Conservation (phyloP, 2,797 vertebrate species). For the Melanotaenia nigrans region DNA sequence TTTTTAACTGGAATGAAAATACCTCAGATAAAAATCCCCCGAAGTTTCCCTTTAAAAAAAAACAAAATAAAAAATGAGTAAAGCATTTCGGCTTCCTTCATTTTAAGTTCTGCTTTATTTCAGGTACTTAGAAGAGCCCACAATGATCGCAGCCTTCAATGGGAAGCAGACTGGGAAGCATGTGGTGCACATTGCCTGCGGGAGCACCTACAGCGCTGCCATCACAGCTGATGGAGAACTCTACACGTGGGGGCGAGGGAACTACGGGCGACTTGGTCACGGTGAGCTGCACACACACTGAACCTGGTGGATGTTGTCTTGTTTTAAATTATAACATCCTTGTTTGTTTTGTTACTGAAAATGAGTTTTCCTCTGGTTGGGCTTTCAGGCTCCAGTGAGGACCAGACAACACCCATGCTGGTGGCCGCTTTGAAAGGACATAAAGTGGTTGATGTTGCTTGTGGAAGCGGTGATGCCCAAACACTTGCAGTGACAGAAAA, state of each 20-base stretch:
- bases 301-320: neutral
- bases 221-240: slow-evolving; percentile 96
- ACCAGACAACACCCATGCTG: slow-evolving; percentile 94
- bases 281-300: slow-evolving; percentile 76
- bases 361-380: neutral
- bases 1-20: neutral
- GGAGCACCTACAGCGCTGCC: slow-evolving; percentile 96
- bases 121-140: slow-evolving; percentile 95
- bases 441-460: slow-evolving; percentile 94
- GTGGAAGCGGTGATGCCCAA: slow-evolving; percentile 98
- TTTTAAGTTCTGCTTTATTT: slow-evolving; percentile 5
- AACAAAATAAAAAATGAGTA: too few relatives aligned
- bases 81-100: neutral
- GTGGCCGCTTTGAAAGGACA: slow-evolving; percentile 94
- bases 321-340: neutral
- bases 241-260: slow-evolving; percentile 96
- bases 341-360: neutral
- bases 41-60: too few relatives aligned
- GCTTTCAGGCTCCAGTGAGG: slow-evolving; percentile 92
- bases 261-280: slow-evolving; percentile 96
- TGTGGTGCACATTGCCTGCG: slow-evolving; percentile 92
- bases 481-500: slow-evolving; percentile 97
- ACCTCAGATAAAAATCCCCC: neutral
- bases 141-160: slow-evolving; percentile 90
- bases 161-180: slow-evolving; percentile 95